phyloP scores from a whole-genome alignment of 2,797 vertebrate genomes.

The Clamator glandarius region DNA sequence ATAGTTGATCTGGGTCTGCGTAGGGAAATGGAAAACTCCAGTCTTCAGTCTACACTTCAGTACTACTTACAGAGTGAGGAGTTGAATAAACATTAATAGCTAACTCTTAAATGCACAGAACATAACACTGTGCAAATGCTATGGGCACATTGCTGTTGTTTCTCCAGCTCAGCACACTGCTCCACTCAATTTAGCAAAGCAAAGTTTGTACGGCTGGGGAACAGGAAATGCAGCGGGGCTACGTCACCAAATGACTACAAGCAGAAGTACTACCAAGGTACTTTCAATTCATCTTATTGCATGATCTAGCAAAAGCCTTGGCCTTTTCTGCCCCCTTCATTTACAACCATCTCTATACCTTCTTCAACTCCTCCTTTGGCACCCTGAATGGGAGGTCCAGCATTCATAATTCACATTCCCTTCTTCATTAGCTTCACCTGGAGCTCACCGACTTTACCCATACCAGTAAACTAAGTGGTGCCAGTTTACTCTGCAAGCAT shows the following conservation, averaged over 20 bases:
- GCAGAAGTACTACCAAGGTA: not conserved
- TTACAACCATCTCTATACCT: not conserved
- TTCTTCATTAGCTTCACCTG: not conserved
- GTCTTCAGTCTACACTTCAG: not conserved
- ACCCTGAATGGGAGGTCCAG: not conserved
- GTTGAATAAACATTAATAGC: slow-evolving; percentile 6
- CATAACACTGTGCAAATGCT: not conserved
- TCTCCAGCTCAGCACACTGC: not conserved
- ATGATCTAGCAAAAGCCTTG: not conserved
- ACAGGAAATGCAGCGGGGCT: not conserved
- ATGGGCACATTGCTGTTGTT: fast-evolving
- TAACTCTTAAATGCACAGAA: not conserved
- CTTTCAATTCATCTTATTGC: not conserved
- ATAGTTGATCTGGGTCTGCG: not conserved
- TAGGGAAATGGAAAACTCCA: not conserved
- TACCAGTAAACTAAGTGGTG: not conserved
- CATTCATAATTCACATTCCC: not conserved
- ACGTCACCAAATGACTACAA: not conserved
- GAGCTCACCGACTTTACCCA: not conserved
- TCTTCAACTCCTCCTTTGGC: not conserved
- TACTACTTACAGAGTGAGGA: not conserved
- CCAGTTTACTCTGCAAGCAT: not conserved
- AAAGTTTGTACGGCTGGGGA: not conserved
- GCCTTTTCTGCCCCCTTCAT: not conserved
- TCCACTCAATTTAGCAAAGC: not conserved